Evolutionary conservation across 2,113 vertebrate genomes (phyloP), one percentile per base, ranked within the genome.

Genomic region (Hippoglossus stenolepis): DNA sequence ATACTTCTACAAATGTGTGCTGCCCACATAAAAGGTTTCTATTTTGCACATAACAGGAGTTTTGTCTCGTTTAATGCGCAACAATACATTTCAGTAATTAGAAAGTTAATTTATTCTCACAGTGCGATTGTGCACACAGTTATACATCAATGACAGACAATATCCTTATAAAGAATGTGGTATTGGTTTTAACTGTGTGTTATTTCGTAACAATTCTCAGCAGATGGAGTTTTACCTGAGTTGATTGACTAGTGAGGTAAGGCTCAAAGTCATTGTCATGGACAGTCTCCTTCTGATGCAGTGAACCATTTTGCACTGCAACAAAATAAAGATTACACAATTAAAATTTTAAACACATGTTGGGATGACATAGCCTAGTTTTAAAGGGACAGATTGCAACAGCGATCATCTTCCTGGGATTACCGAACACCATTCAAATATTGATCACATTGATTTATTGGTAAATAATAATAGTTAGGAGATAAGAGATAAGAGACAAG

Each of bases 251-350:
- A 24, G 96, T 96, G 93, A 98, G 96, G 91, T 97, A 98, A 91
- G 96, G 96, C 87, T 98, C 97, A 93, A 98, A 98, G 92, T 98
- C 97, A 90, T 94, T 96, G 94, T 97, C 97, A 9, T 97, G 97
- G 82, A 96, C 96, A 80, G 95, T 94, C 83, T 98, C 97, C 94
- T 98, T 98, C 92, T 96, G 97, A 94, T 97, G 97, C 90, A 98
- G 92, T 0, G 97, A 97, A 96, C 97, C 96, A 96, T 97, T 98
- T 96, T 98, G 97, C 87, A 97, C 97, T 98, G 86, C 51, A 95
- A 95, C 10, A 80, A 89, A 88, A 92, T 38, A 80, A 59, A 49
- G 56, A 73, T 71, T 0, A 53, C n/a, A 82, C 28, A n/a, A 75
- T 73, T 47, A 28, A 51, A 65, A 31, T 79, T 72, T 51, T 58